phyloP scores from a whole-genome alignment of 2,113 vertebrate species.

The Neofelis nebulosa region DNA sequence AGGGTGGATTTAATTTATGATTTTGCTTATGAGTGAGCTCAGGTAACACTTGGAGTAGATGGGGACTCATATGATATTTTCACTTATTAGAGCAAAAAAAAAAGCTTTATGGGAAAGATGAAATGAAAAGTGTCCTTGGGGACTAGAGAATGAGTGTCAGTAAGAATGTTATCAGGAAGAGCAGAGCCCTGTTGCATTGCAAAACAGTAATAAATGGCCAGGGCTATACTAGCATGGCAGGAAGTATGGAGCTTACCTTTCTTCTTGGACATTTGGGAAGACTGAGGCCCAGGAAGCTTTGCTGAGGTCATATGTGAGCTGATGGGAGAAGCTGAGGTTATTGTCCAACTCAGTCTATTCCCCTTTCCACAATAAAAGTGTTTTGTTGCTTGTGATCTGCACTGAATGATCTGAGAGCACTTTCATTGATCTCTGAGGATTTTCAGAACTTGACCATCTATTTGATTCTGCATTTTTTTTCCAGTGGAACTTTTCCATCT shows the following conservation, averaged over 20 bases:
- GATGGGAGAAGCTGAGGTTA: not conserved
- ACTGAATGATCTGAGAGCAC: not conserved
- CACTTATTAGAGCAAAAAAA: not conserved
- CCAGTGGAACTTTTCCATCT: not conserved
- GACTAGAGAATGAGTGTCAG: not conserved
- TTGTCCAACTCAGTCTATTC: not conserved
- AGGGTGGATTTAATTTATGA: not conserved
- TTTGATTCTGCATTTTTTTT: not conserved
- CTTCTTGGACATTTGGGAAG: not conserved
- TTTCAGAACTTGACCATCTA: not conserved
- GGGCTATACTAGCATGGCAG: not conserved
- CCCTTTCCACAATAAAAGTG: not conserved
- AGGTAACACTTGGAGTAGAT: not conserved
- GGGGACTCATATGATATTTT: constrained; percentile 15
- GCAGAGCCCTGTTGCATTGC: not conserved
- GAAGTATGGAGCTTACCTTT: not conserved
- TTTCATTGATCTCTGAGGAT: not conserved
- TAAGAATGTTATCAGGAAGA: not conserved
- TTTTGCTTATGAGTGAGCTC: constrained; percentile 3
- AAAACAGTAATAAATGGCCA: not conserved
- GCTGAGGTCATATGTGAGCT: not conserved
- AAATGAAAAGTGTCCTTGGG: constrained; percentile 2
- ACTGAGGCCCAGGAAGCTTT: not conserved
- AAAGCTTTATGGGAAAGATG: not conserved
- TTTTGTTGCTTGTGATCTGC: not conserved